Evolutionary conservation across 2,797 vertebrate genomes (phyloP).

Genomic region (Sphaeramia orbicularis): DNA sequence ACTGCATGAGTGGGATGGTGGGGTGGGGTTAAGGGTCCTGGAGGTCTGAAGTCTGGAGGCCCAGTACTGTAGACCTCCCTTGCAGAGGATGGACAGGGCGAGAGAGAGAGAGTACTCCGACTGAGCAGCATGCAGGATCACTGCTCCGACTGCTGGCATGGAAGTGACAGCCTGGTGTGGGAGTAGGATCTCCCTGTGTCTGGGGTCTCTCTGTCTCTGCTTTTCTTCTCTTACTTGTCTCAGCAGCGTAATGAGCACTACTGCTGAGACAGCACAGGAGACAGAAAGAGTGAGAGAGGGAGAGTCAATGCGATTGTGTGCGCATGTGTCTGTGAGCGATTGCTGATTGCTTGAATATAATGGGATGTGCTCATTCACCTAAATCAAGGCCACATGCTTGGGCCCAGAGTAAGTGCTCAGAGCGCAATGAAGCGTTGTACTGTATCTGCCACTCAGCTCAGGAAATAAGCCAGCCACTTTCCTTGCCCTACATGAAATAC

Average conservation of each 20-base stretch:
- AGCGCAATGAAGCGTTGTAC: conserved; percentile 64
- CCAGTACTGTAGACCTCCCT: conserved; percentile 52
- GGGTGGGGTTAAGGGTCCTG: background rate
- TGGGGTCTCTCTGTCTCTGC: conserved; percentile 50
- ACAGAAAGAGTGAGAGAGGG: conserved; percentile 27
- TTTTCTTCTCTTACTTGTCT: conserved; percentile 52
- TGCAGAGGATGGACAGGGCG: conserved; percentile 7
- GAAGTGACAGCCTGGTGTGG: conserved; percentile 61
- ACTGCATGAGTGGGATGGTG: conserved; percentile 16
- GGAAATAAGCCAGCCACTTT: conserved; percentile 55
- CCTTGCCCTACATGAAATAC: conserved; percentile 62
- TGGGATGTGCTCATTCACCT: conserved; percentile 79
- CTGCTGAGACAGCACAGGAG: conserved; percentile 35
- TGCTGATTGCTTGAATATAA: conserved; percentile 78
- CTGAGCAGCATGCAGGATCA: conserved; percentile 47
- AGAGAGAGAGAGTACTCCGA: conserved; percentile 10
- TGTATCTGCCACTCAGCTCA: conserved; percentile 74
- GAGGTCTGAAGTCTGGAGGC: conserved; percentile 46
- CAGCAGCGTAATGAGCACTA: conserved; percentile 67
- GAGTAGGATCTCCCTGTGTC: conserved; percentile 69
- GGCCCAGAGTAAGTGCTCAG: conserved; percentile 59
- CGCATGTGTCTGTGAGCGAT: conserved; percentile 67
- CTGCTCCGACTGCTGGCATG: conserved; percentile 60
- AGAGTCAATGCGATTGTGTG: conserved; percentile 43
- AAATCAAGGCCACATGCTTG: conserved; percentile 82